phyloP scores from a whole-genome alignment of 2,113 vertebrate species.

The Oreochromis spilurus region DNA sequence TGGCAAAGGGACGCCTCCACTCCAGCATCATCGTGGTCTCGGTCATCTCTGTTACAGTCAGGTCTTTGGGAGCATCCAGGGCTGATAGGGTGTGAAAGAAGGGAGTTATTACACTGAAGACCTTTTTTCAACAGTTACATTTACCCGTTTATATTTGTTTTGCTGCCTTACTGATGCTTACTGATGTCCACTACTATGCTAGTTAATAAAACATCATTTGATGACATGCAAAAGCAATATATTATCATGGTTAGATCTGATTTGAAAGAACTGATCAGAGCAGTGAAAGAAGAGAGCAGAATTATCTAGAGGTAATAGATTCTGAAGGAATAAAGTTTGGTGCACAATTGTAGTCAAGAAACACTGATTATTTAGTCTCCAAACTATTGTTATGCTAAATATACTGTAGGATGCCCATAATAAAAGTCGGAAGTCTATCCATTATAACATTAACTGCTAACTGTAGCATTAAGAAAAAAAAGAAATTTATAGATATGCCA shows the following conservation, averaged over 20 bases:
- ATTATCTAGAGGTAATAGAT: background rate
- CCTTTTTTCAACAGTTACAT: background rate
- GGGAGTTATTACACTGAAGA: background rate
- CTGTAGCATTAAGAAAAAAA: background rate
- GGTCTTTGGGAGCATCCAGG: slow-evolving; percentile 85
- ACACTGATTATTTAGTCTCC: background rate
- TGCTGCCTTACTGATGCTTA: background rate
- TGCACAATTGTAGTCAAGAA: background rate
- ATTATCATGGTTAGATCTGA: background rate
- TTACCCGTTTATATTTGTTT: background rate
- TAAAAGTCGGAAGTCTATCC: background rate
- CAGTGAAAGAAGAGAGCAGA: background rate
- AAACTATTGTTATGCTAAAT: background rate
- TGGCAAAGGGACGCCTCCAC: slow-evolving; percentile 85
- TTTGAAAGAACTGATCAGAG: background rate
- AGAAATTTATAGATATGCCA: background rate
- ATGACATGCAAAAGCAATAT: background rate
- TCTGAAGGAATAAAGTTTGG: background rate
- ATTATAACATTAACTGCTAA: background rate
- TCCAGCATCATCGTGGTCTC: slow-evolving; percentile 80
- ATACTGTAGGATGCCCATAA: background rate
- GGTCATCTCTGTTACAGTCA: slow-evolving; percentile 75
- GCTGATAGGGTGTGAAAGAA: slow-evolving; percentile 60
- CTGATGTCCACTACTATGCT: background rate
- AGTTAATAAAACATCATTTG: background rate